Percentiles rank a stretch among this genome's conserved stretches.
Conservation (phyloP, 2,113 vertebrate species). For the Pungitius pungitius region DNA sequence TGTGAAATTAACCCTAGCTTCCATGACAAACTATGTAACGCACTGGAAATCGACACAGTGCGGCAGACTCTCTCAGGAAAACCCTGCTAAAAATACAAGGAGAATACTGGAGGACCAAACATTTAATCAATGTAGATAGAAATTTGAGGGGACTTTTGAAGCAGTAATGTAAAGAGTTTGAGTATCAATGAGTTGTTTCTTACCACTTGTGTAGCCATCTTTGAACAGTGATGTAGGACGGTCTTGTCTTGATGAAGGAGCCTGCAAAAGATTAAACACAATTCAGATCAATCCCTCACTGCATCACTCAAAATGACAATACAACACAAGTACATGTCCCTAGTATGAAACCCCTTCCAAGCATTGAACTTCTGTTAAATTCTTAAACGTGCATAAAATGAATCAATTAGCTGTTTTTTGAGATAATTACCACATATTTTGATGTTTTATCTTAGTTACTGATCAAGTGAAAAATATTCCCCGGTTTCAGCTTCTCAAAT, state of each 20-base stretch:
- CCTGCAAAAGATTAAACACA: slow-evolving; percentile 69
- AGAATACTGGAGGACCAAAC: background rate
- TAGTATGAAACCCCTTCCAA: background rate
- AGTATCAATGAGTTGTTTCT: slow-evolving; percentile 42
- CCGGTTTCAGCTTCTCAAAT: background rate
- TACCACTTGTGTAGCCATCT: slow-evolving; percentile 92
- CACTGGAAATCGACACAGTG: background rate
- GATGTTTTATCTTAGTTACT: background rate
- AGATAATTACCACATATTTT: background rate
- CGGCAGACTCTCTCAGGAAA: background rate
- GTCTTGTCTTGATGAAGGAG: slow-evolving; percentile 71
- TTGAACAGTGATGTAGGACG: slow-evolving; percentile 78
- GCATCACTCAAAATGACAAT: background rate
- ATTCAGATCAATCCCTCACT: background rate
- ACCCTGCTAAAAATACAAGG: background rate
- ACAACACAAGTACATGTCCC: background rate
- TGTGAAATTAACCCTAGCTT: background rate
- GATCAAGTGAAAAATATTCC: background rate
- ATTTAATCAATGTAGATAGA: background rate
- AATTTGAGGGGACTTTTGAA: background rate
- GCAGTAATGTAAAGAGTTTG: background rate
- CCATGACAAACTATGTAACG: background rate
- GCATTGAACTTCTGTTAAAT: background rate
- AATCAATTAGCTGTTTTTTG: background rate
- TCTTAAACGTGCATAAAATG: background rate